Evolutionary conservation across 1,140 invertebrate species (phyloP), one percentile per base, ranked within the genome.

Genomic region (Cydia splendana): DNA sequence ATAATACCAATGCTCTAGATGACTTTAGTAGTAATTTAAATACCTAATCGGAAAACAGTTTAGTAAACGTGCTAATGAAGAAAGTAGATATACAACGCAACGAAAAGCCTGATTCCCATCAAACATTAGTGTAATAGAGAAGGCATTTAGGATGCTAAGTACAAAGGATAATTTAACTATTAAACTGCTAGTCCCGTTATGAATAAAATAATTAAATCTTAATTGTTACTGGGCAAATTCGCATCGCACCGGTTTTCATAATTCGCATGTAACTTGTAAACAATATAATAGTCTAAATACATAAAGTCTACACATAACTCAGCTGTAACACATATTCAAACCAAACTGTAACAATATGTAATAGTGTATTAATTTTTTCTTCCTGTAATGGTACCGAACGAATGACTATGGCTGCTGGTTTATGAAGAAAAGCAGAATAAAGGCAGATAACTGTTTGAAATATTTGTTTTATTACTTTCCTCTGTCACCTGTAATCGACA

Each of bases 301-400:
- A 71, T 74, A 67, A 77, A 42, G 24, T 77, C 42, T 77, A 77
- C 34, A 92, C 89, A 91, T 91, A 88, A 91, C 84, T 93, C 88
- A 91, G 82, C 87, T 90, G 90, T 93, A 93, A 90, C 89, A 92
- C 90, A 88, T 92, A 93, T 91, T 92, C 89, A 93, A 93, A 92
- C 89, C 88, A 91, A 93, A 91, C 88, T 90, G 85, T 91, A 93
- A 93, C 88, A 91, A 81, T 90, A 91, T 91, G 86, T 91, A 90
- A 91, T 93, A 93, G 91, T 85, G 86, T 89, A 91, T 93, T 92
- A 91, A 92, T 93, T 93, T 62, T 92, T 90, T 91, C 90, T 91
- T 91, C 89, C 88, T 91, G 84, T 91, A 91, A 92, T 89, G 88
- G 90, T 92, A 92, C 89, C 85, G 90, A 91, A 85, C 88, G 91